Evolutionary conservation across 2,797 vertebrate species (phyloP).

Genomic region (Sebastes miniatus): DNA sequence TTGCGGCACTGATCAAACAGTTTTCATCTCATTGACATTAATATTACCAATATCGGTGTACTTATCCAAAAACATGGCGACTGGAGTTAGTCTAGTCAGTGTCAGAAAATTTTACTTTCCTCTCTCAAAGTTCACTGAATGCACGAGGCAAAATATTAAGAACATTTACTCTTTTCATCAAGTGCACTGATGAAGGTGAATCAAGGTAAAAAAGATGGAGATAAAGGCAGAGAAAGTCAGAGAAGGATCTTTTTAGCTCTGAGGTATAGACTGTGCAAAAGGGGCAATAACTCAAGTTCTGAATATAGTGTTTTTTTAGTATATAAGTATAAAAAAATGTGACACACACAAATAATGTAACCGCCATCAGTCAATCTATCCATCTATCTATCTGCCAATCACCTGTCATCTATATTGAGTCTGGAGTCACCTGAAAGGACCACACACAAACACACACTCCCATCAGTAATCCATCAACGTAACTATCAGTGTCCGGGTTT

Average conservation of each 20-base stretch:
- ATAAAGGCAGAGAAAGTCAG: neutral
- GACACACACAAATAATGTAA: neutral
- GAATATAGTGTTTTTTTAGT: neutral
- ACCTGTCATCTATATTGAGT: neutral
- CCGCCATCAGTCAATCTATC: neutral
- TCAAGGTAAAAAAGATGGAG: neutral
- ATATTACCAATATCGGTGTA: neutral
- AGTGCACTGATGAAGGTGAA: neutral
- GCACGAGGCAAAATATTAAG: neutral
- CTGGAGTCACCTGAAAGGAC: neutral
- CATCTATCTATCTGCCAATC: slow-evolving; percentile 10
- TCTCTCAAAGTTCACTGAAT: neutral
- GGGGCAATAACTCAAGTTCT: neutral
- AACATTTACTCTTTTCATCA: neutral
- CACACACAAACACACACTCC: neutral
- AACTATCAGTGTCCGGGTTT: slow-evolving; percentile 22
- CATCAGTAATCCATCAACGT: slow-evolving; percentile 19
- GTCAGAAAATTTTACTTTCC: neutral
- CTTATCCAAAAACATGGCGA: neutral
- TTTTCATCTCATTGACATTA: neutral
- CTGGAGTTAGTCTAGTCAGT: neutral
- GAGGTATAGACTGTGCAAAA: neutral
- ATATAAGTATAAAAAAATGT: neutral
- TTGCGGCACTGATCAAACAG: neutral
- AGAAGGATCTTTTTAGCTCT: neutral